Evolutionary conservation across 2,888 invertebrate species (phyloP), one percentile per base, ranked within the genome.

Genomic region (Patella pellucida): DNA sequence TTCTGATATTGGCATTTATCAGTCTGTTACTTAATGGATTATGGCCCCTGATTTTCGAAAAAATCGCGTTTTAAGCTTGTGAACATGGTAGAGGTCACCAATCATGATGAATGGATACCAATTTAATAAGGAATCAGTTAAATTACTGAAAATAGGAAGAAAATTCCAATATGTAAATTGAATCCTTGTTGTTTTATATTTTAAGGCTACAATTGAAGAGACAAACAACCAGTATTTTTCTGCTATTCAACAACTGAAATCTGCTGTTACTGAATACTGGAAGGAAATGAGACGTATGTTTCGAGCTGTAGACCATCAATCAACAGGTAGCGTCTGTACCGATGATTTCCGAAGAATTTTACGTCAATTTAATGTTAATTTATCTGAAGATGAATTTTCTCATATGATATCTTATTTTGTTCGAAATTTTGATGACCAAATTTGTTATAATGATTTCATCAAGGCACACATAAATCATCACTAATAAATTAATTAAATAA

Each of bases 401-500:
- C 84, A 87, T 56, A 73, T 90, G 50, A 79, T 88, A 80, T 83
- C 86, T 1, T 84, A 83, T 69, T 89, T 88, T 81, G 89, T 89
- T 73, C 84, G 85, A 69, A 82, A 86, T 23, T 74, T 86, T 76
- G 82, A 85, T 72, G 89, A 89, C 11, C 75, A 82, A 23, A 83
- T 90, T 56, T 82, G 82, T 74, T 90, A 90, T 78, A 90, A 89
- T 80, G 85, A 86, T 68, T 90, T 90, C 77, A 85, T 90, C n/a
- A 79, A 83, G 70, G 82, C 85, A 19, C 88, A 87, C 75, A 72
- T 89, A 51, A 69, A 69, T 12, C 62, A n/a, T 62, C 41, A 41
- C 9, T 41, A 1, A 41, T 41, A 41, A 41, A 41, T 41, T 41
- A 41, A 41, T 41, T 41, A 7, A 41, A 41, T 41, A 41, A 9